Evolutionary conservation across 2,113 vertebrate species (phyloP), one percentile per base, ranked within the genome.

Genomic region (Nestor notabilis): DNA sequence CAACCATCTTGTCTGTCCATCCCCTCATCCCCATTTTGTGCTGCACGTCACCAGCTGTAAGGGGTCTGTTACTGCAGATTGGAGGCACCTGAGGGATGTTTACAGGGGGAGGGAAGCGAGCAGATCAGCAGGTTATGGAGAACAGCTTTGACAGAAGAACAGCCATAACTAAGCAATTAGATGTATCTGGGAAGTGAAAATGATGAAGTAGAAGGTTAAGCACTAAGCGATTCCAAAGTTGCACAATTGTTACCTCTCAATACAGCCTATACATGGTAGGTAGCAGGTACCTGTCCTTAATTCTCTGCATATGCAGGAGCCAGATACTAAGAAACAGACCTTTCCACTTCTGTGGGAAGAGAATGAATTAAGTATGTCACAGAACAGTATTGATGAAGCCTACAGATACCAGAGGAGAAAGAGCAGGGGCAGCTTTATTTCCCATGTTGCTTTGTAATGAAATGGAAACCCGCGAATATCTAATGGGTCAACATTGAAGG

Each of bases 71-170:
- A 15, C 13, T 18, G 50, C 21, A 29, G 49, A 44, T 64, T 47
- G 17, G 15, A 43, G 50, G 52, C 27, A 70, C 43, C 63, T 89
- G 69, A 41, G 50, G 17, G 20, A 17, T 21, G 4, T 5, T 72
- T 44, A 17, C 37, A 17, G 29, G 53, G 29, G 10, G 60, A 63
- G 47, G 35, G 47, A 44, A 39, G 41, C 8, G 11, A 37, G 47
- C n/a, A 41, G 66, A 2, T 13, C 28, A 6, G 14, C 9, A 5
- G 14, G 11, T 65, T 23, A 3, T 1, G 5, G 27, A 41, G 33
- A 79, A 7, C 35, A 63, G 20, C 27, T 14, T 74, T 13, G 8
- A 13, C 12, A 19, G 17, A 49, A 55, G 29, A 11, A 23, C 2
- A 28, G 60, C 35, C 10, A 6, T 56, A 46, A 28, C 17, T 74